These are phyloP conservation scores for Lysandra bellargus DNA, from an alignment of 2,888 invertebrate genomes.

Conservation along the genomic window DNA sequence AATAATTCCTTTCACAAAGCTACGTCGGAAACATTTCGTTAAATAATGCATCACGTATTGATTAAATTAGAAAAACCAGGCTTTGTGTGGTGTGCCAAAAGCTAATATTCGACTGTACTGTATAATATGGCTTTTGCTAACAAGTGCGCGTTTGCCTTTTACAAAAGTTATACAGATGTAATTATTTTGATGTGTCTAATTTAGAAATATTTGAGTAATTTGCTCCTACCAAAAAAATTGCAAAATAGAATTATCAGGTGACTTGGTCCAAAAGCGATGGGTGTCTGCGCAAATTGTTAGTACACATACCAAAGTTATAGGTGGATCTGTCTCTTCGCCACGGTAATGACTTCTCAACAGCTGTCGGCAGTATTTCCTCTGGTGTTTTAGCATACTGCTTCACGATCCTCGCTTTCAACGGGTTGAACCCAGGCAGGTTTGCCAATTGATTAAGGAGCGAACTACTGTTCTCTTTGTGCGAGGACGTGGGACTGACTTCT, in stretches of 20 bases:
- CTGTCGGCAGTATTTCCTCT: constrained; percentile 85
- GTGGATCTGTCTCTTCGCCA: constrained; percentile 90
- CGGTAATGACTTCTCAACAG: constrained; percentile 90
- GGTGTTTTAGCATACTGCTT: constrained; percentile 84
- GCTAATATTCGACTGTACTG: background rate
- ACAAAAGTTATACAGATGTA: background rate
- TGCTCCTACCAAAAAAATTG: background rate
- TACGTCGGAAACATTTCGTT: background rate
- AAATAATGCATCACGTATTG: background rate
- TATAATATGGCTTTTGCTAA: too few species aligned
- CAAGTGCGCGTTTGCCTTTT: too few species aligned
- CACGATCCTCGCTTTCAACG: constrained; percentile 85
- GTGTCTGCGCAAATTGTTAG: constrained; percentile 35
- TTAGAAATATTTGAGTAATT: too few species aligned
- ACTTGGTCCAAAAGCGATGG: constrained; percentile 34
- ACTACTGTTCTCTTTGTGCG: constrained; percentile 84
- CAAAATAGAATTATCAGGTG: background rate
- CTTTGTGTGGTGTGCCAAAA: too few species aligned
- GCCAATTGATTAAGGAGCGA: constrained; percentile 85
- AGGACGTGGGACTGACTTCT: constrained; percentile 79
- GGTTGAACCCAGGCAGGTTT: constrained; percentile 85
- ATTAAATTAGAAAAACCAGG: background rate
- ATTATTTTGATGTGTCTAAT: background rate
- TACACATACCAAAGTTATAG: constrained; percentile 85
- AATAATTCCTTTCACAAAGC: background rate